phyloP scores from a whole-genome alignment of 2,113 vertebrate species.

The Heterochromis multidens region DNA sequence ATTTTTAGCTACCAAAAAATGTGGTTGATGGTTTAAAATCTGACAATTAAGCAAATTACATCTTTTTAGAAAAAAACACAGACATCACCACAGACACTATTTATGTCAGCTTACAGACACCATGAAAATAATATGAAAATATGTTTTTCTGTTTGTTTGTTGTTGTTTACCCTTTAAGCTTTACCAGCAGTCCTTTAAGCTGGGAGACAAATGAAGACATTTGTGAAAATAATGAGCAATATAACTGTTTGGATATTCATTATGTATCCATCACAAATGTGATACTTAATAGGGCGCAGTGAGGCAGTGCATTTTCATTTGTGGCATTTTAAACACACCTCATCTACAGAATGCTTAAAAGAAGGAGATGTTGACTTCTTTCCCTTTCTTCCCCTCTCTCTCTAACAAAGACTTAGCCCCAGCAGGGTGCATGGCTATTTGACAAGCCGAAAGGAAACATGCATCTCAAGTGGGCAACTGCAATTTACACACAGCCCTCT shows the following conservation, averaged over 20 bases:
- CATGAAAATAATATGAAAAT: neutral
- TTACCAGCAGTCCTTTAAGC: no score
- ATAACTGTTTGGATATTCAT: neutral
- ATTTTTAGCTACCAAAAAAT: neutral
- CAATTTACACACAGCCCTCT: constrained; percentile 42
- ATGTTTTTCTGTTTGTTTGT: neutral
- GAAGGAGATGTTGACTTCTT: constrained; percentile 2
- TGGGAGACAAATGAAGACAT: neutral
- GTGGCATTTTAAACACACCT: constrained; percentile 8
- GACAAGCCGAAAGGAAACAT: constrained; percentile 65
- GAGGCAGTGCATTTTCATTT: neutral
- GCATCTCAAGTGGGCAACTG: constrained; percentile 66
- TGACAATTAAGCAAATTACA: neutral
- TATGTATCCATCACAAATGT: neutral
- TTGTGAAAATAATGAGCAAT: neutral
- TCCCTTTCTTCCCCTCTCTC: neutral
- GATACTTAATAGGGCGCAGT: neutral
- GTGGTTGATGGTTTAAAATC: neutral
- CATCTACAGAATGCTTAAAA: neutral
- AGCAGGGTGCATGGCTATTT: constrained; percentile 55
- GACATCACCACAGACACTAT: neutral
- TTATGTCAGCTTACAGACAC: neutral
- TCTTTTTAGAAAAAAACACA: neutral
- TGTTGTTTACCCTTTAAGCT: neutral
- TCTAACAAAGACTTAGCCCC: constrained; percentile 45